Conservation (phyloP, 2,113 vertebrate genomes). For the Bambusicola thoracicus region DNA sequence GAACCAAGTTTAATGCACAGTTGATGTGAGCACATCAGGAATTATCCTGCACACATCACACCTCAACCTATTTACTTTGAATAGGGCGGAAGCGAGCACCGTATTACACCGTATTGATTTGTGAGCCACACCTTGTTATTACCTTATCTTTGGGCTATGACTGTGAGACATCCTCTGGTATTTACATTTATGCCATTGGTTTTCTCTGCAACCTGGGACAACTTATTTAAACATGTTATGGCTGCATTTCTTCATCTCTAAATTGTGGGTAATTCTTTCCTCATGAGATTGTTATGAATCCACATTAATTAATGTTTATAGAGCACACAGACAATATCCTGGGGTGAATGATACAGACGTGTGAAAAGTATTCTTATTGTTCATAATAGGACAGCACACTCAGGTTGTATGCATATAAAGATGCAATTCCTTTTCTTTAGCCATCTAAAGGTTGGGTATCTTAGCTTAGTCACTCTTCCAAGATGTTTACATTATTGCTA, state of each 20-base stretch:
- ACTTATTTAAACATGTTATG: background rate
- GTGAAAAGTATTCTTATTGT: background rate
- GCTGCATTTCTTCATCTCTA: slow-evolving; percentile 37
- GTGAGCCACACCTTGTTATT: slow-evolving; percentile 53
- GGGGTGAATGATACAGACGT: background rate
- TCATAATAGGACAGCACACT: background rate
- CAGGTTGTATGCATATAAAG: background rate
- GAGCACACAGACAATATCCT: slow-evolving; percentile 2
- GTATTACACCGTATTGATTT: slow-evolving; percentile 8
- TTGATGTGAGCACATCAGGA: background rate
- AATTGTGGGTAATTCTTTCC: slow-evolving; percentile 3
- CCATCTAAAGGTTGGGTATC: background rate
- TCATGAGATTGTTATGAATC: slow-evolving; percentile 13
- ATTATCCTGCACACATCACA: background rate
- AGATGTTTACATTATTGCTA: background rate
- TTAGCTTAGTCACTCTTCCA: background rate
- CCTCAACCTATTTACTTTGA: slow-evolving; percentile 44
- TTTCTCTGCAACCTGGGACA: background rate
- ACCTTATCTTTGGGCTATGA: slow-evolving; percentile 62
- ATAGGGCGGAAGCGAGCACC: background rate
- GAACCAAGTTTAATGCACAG: background rate
- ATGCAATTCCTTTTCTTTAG: background rate
- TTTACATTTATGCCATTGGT: background rate
- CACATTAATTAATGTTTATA: slow-evolving; percentile 38
- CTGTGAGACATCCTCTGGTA: background rate